Evolutionary conservation across 1,140 invertebrate genomes (phyloP).

Genomic region (Gerris buenoi): DNA sequence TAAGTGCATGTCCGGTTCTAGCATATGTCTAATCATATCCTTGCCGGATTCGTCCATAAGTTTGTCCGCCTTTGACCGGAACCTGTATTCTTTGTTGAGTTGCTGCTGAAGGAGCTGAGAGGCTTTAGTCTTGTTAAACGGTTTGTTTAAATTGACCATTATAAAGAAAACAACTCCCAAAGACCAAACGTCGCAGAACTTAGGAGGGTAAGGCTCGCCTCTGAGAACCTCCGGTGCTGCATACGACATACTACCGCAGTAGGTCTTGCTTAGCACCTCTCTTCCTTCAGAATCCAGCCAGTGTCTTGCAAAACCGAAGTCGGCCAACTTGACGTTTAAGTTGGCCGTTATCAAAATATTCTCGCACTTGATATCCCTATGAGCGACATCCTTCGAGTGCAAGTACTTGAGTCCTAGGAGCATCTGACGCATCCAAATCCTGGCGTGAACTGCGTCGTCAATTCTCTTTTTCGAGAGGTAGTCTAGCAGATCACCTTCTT

Average conservation of each 20-base stretch:
- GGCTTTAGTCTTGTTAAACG: conserved; percentile 12
- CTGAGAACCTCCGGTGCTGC: conserved; percentile 52
- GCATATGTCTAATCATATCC: conserved; percentile 35
- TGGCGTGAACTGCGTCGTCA: conserved; percentile 57
- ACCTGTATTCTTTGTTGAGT: conserved; percentile 9
- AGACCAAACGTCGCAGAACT: conserved; percentile 45
- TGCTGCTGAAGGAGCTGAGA: conserved; percentile 9
- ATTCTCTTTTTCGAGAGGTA: conserved; percentile 59
- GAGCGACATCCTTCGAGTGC: conserved; percentile 67
- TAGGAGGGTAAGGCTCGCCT: conserved; percentile 44
- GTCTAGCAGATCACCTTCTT: conserved; percentile 70
- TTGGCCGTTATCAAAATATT: conserved; percentile 64
- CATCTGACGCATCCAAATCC: conserved; percentile 71
- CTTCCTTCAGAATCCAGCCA: conserved; percentile 8
- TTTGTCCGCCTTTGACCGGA: conserved; percentile 4
- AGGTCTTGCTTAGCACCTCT: conserved; percentile 41
- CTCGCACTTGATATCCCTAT: conserved; percentile 78
- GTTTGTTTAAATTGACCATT: conserved; percentile 47
- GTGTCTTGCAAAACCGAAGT: conserved; percentile 63
- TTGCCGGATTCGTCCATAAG: conserved; percentile 35
- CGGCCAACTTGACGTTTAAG: conserved; percentile 65
- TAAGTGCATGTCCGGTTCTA: conserved; percentile 46
- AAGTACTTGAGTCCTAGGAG: conserved; percentile 66
- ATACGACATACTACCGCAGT: conserved; percentile 54
- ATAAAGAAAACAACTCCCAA: conserved; percentile 49